Evolutionary conservation across 1,140 invertebrate genomes (phyloP), one percentile per base, ranked within the genome.

Genomic region (Listronotus oregonensis): DNA sequence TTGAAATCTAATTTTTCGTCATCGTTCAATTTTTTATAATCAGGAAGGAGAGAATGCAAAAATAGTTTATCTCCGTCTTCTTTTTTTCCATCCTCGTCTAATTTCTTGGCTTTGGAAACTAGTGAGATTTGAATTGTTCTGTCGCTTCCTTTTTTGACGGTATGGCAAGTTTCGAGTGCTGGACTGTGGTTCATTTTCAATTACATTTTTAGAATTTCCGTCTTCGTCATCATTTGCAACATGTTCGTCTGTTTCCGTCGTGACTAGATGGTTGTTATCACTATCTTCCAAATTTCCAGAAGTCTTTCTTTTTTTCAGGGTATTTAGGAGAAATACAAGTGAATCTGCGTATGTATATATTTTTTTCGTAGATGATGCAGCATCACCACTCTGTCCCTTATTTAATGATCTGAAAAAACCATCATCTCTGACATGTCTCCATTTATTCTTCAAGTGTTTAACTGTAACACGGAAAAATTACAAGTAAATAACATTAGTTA

Each of bases 171-270:
- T 39, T 12, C 12, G 6, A 12, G 6, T 39, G 37, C 6, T 39
- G n/a, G n/a, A n/a, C n/a, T n/a, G n/a, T n/a, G n/a, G n/a, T n/a
- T n/a, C n/a, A n/a, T n/a, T n/a, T 39, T 39, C 12, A 6, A 39
- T 39, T 39, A 39, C 37, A 39, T 39, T 39, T 39, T 39, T 12
- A 39, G 37, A 39, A 39, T 39, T 39, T 39, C 37, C 37, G 37
- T 12, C 37, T 39, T 39, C 37, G 37, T 39, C 37, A 39, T 39
- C 37, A 39, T 39, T 39, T 39, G 37, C 37, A 39, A 6, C 37
- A 39, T 39, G 37, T 8, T 39, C 37, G 37, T 39, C 37, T 12
- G 12, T 39, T 39, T 39, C 37, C 12, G 7, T 39, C 37, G 37
- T 39, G 37, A 6, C 37, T 8, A 8, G 7, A 8, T 39, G 37